Base-by-base conservation (phyloP, 2,888 invertebrate species). In the Thereva nobilitata region DNA sequence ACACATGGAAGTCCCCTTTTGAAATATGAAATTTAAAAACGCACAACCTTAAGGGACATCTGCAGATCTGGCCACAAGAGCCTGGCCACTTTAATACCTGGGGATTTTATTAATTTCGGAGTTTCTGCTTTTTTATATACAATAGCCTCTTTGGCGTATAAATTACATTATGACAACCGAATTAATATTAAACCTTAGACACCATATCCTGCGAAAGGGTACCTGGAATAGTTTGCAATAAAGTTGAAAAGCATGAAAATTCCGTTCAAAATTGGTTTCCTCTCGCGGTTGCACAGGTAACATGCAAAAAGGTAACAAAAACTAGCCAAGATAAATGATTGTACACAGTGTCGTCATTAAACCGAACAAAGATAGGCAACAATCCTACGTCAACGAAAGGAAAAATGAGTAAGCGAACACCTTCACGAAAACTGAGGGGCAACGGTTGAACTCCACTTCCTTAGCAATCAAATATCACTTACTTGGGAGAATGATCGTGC, bases 81-180 rank as follows among this genome's bases (percentile, higher is more conserved):
- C 2, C 23, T 23, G 23, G 23, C 23, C 23, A 23, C 23, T 23
- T 23, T 23, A 23, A 23, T 23, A 23, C 23, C 23, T 23, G 23
- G 23, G 23, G 23, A 23, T 23, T 23, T 23, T 23, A 23, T 23
- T 23, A 23, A 23, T 23, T 23, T 23, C 23, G 23, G 23, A 23
- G 23, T 23, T 23, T 23, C 23, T 23, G 23, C 23, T 23, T 23
- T 23, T 23, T 23, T 23, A 23, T 23, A 23, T 2, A 23, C 23
- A 23, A 23, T 23, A 23, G 23, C 49, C 10, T 9, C 10, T 47
- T n/a, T 12, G 40, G 45, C 35, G 40, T 40, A 49, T 61, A 61
- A 61, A 61, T 61, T 61, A 40, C 49, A 49, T 49, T 49, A 61
- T 61, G 61, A 61, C 61, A 61, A 40, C 61, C 40, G 49, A 61